A percentile compares a stretch with the other conserved stretches of the same genome.
phyloP scores from a whole-genome alignment of 2,888 invertebrate genomes.

The Andricus curvator region DNA sequence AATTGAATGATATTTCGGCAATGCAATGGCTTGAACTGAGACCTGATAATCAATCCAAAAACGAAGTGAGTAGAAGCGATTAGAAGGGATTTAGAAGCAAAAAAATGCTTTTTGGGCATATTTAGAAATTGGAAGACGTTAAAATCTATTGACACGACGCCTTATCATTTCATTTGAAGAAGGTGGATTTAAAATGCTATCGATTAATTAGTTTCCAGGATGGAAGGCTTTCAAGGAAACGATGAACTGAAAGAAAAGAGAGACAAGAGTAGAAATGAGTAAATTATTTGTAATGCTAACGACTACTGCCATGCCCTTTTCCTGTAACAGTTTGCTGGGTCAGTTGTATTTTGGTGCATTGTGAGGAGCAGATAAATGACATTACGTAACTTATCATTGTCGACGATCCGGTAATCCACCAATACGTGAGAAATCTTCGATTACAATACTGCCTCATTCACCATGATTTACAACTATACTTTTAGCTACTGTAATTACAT shows the following conservation, averaged over 20 bases:
- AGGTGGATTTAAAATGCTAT: neutral
- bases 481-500: too few relatives aligned
- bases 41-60: too few relatives aligned
- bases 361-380: constrained; percentile 51
- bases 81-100: too few relatives aligned
- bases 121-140: neutral
- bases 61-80: too few relatives aligned
- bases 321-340: constrained; percentile 55
- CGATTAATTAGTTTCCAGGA: neutral
- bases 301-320: constrained; percentile 54
- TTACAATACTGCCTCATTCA: constrained; percentile 35
- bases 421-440: constrained; percentile 55
- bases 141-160: neutral
- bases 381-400: constrained; percentile 56
- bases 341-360: constrained; percentile 16
- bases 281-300: neutral
- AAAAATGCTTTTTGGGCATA: neutral
- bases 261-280: neutral
- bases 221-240: neutral
- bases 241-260: neutral
- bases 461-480: neutral
- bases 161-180: neutral
- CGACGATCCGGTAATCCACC: constrained; percentile 54
- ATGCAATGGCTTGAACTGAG: too few relatives aligned
- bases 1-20: too few relatives aligned